Conservation (phyloP, 23 tunicate genomes). For the Diplosoma virens region DNA sequence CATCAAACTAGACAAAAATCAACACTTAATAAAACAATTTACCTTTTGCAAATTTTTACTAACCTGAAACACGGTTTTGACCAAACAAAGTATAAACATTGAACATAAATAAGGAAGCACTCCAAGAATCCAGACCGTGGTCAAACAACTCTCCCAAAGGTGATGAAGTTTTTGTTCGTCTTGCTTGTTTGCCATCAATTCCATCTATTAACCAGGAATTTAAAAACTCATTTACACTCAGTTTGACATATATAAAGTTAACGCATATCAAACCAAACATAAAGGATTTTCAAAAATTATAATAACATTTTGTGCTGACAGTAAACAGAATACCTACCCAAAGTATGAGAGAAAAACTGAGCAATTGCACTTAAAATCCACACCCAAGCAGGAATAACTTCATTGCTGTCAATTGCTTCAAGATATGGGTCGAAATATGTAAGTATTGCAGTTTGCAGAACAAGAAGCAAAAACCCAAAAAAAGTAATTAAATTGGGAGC, state of each 20-base stretch:
- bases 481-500: conserved; percentile 95
- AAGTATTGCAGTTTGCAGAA: conserved; percentile 50
- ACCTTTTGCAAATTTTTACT: too few relatives aligned
- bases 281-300: too few relatives aligned
- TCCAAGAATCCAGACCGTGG: conserved; percentile 96
- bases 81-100: conserved; percentile 75
- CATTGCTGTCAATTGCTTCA: background rate
- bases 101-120: conserved; percentile 66
- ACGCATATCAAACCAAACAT: too few relatives aligned
- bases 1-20: too few relatives aligned
- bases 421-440: conserved; percentile 56
- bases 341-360: conserved; percentile 89
- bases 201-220: too few relatives aligned
- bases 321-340: conserved; percentile 47
- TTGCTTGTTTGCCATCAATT: conserved; percentile 95
- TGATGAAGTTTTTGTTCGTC: conserved; percentile 89
- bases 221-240: too few relatives aligned
- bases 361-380: conserved; percentile 82
- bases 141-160: conserved; percentile 99
- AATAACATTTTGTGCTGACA: background rate
- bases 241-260: too few relatives aligned
- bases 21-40: too few relatives aligned
- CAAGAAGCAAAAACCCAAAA: conserved; percentile 77
- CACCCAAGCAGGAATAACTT: conserved; percentile 67
- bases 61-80: conserved; percentile 34